Conservation (phyloP, 2,113 vertebrate species). For the Acinonyx jubatus region DNA sequence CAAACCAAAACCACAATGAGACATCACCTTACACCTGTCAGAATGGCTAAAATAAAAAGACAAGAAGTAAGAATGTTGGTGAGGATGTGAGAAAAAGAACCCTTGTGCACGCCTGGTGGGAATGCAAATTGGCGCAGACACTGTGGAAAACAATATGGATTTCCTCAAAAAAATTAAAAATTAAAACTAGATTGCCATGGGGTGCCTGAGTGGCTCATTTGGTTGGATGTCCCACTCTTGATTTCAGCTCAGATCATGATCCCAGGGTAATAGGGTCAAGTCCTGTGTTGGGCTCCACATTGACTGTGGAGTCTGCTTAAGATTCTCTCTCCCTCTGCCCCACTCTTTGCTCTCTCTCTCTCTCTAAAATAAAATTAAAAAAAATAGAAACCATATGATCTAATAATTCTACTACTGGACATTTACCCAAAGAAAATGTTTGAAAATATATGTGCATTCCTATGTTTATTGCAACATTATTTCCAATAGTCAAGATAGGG, state of each 20-base stretch:
- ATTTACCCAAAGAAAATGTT: not conserved
- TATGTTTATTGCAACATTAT: not conserved
- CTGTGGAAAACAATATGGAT: not conserved
- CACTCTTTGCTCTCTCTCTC: too few species aligned
- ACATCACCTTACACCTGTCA: not conserved
- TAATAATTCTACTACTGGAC: not conserved
- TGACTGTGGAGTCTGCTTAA: too few species aligned
- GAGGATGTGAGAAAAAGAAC: not conserved
- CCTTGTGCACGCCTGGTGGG: not conserved
- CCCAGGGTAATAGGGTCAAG: too few species aligned
- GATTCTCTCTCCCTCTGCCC: too few species aligned
- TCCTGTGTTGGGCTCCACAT: too few species aligned
- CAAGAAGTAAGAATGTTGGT: not conserved
- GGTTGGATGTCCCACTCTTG: too few species aligned
- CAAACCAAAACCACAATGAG: not conserved
- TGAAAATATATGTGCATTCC: not conserved
- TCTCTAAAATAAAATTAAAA: not conserved
- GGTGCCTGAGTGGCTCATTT: too few species aligned
- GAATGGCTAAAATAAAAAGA: not conserved
- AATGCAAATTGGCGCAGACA: not conserved
- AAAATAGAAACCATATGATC: not conserved
- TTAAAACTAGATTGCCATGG: too few species aligned
- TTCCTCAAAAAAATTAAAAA: not conserved
- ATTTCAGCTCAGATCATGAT: too few species aligned
- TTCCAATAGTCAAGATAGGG: not conserved